phyloP scores from a whole-genome alignment of 2,113 vertebrate genomes.

The Halichoerus grypus region DNA sequence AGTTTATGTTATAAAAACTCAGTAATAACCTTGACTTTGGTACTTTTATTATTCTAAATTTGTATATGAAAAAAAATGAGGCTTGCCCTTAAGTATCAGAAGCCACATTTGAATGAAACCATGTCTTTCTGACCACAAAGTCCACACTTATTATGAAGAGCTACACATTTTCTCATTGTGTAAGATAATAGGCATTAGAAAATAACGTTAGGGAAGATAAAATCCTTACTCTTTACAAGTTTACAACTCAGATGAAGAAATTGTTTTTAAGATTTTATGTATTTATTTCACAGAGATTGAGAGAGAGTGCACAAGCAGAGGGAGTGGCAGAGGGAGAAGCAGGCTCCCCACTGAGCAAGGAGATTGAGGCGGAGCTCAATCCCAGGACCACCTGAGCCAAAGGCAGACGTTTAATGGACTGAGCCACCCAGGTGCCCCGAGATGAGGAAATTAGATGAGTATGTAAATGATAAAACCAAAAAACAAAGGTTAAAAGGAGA shows the following conservation, averaged over 20 bases:
- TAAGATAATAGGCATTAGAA: neutral
- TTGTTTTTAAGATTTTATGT: too few species aligned
- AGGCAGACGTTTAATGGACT: too few species aligned
- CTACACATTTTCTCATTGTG: neutral
- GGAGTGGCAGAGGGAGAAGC: too few species aligned
- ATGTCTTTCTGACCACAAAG: neutral
- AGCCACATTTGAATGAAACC: neutral
- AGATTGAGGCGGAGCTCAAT: too few species aligned
- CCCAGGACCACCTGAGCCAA: too few species aligned
- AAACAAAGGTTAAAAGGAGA: neutral
- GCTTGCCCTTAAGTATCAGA: neutral
- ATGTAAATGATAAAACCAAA: neutral
- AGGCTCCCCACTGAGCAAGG: too few species aligned
- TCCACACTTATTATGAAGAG: neutral
- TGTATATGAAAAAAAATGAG: neutral
- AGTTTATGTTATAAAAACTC: neutral
- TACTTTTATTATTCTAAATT: constrained; percentile 19
- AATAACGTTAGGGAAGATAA: neutral
- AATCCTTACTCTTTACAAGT: neutral
- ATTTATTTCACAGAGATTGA: too few species aligned
- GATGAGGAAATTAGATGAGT: neutral
- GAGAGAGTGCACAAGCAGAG: too few species aligned
- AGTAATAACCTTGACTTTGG: neutral
- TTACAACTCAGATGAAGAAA: neutral
- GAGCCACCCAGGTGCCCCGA: neutral